phyloP scores from a whole-genome alignment of 2,113 vertebrate genomes.

The Thamnophis sirtalis region DNA sequence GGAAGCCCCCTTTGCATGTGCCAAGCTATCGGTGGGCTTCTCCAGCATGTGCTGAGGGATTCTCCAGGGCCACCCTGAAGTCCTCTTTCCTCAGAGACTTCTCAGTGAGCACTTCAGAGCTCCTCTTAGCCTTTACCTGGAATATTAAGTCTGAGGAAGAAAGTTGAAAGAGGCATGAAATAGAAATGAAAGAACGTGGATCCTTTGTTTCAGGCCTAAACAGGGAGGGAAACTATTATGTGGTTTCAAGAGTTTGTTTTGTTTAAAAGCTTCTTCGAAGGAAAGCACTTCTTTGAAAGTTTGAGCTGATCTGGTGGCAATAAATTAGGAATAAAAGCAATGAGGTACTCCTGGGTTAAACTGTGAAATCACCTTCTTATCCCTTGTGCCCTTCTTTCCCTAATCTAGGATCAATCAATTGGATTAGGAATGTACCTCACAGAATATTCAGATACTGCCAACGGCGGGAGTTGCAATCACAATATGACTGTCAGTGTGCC shows the following conservation, averaged over 20 bases:
- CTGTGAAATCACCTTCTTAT: background rate
- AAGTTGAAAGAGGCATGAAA: background rate
- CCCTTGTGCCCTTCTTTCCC: background rate
- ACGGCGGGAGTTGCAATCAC: background rate
- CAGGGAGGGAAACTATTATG: background rate
- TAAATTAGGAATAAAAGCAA: background rate
- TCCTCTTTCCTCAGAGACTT: background rate
- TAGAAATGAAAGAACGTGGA: background rate
- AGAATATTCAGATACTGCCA: background rate
- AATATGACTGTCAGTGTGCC: background rate
- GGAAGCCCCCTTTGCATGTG: background rate
- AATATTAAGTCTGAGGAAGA: background rate
- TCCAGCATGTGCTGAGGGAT: background rate
- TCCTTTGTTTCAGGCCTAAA: background rate
- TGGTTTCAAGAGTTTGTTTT: background rate
- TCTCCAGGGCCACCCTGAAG: background rate
- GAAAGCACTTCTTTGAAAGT: background rate
- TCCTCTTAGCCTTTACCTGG: background rate
- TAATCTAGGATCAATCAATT: background rate
- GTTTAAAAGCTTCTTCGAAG: background rate
- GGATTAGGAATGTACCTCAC: background rate
- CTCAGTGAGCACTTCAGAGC: background rate
- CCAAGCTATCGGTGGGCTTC: background rate
- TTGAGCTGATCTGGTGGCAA: background rate
- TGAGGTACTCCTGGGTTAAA: background rate